These are phyloP conservation scores for Hippocampus zosterae DNA, from an alignment of 2,113 vertebrate genomes.

Conservation along the genomic window DNA sequence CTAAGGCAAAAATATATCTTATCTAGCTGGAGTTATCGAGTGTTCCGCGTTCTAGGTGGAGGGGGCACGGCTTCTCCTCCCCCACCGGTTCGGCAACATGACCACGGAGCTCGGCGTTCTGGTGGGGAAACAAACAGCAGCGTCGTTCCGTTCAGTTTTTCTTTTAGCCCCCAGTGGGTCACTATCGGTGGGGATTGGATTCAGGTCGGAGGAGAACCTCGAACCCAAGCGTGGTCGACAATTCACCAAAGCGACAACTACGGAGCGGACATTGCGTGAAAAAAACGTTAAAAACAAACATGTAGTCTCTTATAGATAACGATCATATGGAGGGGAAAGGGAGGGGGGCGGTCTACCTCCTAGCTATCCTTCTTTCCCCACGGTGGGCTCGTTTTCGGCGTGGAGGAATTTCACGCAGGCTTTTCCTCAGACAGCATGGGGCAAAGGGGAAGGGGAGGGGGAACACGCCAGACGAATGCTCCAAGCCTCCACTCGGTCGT, in stretches of 20 bases:
- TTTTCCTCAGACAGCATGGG: slow-evolving; percentile 19
- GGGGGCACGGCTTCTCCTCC: slow-evolving; percentile 58
- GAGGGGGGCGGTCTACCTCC: slow-evolving; percentile 7
- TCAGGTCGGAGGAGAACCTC: slow-evolving; percentile 32
- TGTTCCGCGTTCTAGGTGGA: slow-evolving; percentile 27
- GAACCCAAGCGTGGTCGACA: slow-evolving; percentile 44
- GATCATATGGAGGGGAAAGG: not conserved
- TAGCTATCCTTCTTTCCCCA: slow-evolving; percentile 23
- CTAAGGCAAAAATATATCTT: slow-evolving; percentile 6
- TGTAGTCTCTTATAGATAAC: not conserved
- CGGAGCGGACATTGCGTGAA: slow-evolving; percentile 56
- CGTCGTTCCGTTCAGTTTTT: not conserved
- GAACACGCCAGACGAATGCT: not conserved
- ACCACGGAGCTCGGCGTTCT: slow-evolving; percentile 46
- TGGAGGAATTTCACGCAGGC: slow-evolving; percentile 53
- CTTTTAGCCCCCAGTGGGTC: slow-evolving; percentile 55
- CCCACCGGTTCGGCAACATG: slow-evolving; percentile 73
- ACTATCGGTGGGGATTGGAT: slow-evolving; percentile 62
- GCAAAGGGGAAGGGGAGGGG: not conserved
- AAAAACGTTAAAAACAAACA: slow-evolving; percentile 26
- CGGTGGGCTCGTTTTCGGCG: slow-evolving; percentile 37
- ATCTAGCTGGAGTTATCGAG: slow-evolving; percentile 27
- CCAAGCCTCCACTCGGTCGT: not conserved
- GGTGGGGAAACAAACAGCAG: slow-evolving; percentile 4
- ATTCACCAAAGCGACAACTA: slow-evolving; percentile 57